Evolutionary conservation across 2,113 vertebrate species (phyloP).

Genomic region (Burhinus oedicnemus): DNA sequence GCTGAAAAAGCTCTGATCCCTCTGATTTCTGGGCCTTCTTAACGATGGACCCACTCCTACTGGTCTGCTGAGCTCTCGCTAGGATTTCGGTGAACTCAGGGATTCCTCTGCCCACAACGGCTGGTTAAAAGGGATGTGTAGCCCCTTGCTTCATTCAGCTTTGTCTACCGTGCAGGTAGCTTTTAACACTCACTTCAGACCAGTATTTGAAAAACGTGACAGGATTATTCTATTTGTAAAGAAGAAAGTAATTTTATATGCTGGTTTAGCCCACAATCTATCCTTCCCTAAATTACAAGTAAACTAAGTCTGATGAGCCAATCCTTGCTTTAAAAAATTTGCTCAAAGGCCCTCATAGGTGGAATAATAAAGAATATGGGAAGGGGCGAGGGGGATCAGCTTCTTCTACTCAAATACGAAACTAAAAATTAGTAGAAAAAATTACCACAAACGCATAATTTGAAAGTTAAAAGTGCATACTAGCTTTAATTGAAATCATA

Average conservation of each 20-base stretch:
- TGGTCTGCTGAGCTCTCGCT: neutral
- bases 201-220: neutral
- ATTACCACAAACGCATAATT: too few species aligned
- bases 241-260: rapidly evolving
- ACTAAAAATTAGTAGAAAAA: neutral
- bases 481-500: neutral
- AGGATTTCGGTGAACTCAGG: rapidly evolving
- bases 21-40: neutral
- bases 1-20: neutral
- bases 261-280: neutral
- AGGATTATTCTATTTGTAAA: neutral
- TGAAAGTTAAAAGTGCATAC: neutral
- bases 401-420: neutral
- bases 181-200: neutral
- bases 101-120: neutral
- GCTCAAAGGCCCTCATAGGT: neutral
- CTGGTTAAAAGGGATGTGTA: neutral
- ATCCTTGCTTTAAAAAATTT: neutral
- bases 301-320: neutral
- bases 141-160: neutral
- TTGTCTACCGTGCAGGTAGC: neutral
- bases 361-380: neutral
- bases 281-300: neutral
- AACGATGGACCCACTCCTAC: neutral
- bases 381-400: neutral